phyloP scores from a whole-genome alignment of 2,113 vertebrate genomes.

The Tringa solitaria region DNA sequence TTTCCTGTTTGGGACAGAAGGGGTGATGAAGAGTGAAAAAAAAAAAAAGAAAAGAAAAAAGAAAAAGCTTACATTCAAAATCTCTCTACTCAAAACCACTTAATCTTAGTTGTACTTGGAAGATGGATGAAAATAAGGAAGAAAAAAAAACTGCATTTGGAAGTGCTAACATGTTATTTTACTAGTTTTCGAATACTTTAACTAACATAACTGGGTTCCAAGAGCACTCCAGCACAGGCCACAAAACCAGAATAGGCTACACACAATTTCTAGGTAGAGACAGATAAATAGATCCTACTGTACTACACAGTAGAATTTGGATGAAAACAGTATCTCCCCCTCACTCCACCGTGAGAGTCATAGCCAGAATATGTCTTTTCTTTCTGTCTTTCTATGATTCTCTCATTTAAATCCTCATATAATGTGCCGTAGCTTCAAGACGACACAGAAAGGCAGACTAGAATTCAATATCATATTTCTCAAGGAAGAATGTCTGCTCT shows the following conservation, averaged over 20 bases:
- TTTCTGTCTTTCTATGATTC: not conserved
- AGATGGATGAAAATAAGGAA: slow-evolving; percentile 44
- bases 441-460: not conserved
- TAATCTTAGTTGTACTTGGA: slow-evolving; percentile 9
- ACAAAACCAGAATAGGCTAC: slow-evolving; percentile 25
- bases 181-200: slow-evolving; percentile 44
- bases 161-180: slow-evolving; percentile 46
- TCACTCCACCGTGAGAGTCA: not conserved
- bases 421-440: not conserved
- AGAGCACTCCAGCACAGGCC: not conserved
- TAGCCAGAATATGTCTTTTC: not conserved
- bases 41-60: not conserved
- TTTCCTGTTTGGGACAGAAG: not conserved
- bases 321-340: not conserved
- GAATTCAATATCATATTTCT: not conserved
- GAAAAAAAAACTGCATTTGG: slow-evolving; percentile 18
- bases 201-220: not conserved
- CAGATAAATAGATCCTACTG: slow-evolving; percentile 3
- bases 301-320: not conserved
- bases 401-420: not conserved
- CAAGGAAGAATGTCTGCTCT: not conserved
- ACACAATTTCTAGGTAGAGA: not conserved
- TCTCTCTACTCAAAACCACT: not conserved
- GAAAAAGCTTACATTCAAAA: not conserved
- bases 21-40: not conserved